A percentile compares a stretch with the other conserved stretches of the same genome.
phyloP scores from a whole-genome alignment of 2,797 vertebrate species.

The Dromococcyx pavoninus region DNA sequence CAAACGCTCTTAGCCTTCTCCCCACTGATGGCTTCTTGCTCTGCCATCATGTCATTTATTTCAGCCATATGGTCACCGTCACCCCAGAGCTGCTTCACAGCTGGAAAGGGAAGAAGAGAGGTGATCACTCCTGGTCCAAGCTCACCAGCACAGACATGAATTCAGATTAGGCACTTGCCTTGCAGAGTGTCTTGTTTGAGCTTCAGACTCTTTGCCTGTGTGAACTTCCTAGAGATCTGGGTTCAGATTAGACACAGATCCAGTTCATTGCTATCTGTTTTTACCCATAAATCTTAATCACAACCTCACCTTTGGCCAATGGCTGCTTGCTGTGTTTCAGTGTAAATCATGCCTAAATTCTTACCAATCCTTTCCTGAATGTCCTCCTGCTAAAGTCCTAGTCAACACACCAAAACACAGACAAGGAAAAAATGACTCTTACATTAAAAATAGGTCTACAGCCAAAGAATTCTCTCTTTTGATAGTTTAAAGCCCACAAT shows the following conservation, averaged over 20 bases:
- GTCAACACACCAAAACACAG: neutral
- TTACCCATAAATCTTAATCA: neutral
- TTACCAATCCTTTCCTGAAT: neutral
- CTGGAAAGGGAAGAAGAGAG: slow-evolving; percentile 54
- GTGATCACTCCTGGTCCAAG: neutral
- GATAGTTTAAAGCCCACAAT: neutral
- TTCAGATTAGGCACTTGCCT: neutral
- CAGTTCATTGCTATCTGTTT: neutral
- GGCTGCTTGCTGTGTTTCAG: neutral
- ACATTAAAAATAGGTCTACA: neutral
- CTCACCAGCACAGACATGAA: neutral
- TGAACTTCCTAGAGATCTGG: neutral
- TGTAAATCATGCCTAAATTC: neutral
- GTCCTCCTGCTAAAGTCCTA: neutral
- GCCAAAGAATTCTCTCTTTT: neutral
- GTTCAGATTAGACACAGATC: neutral
- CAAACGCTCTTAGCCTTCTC: slow-evolving; percentile 65
- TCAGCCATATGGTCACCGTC: slow-evolving; percentile 68
- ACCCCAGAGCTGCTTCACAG: slow-evolving; percentile 80
- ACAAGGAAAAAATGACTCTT: neutral
- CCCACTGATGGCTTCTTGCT: slow-evolving; percentile 68
- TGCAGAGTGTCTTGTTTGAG: neutral
- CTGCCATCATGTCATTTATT: slow-evolving; percentile 82
- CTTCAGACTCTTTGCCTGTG: neutral
- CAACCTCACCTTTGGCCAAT: neutral